Percentiles rank a stretch among this genome's conserved stretches.
Conservation (phyloP, 1,140 invertebrate species). For the Macrotrachela quadricornifera region DNA sequence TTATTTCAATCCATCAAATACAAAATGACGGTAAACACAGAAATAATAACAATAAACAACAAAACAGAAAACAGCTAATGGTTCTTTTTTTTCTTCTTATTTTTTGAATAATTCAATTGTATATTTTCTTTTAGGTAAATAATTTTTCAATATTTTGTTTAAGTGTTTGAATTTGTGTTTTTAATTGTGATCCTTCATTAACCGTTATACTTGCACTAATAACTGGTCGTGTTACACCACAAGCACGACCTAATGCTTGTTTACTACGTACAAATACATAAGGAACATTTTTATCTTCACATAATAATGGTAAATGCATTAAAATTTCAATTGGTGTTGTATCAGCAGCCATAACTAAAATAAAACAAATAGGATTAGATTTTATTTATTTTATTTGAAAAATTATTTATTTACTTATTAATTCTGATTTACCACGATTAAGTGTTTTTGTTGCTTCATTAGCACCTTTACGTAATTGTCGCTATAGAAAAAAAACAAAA, state of each 20-base stretch:
- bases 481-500: too few relatives aligned
- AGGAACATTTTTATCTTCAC: slow-evolving; percentile 98
- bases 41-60: too few relatives aligned
- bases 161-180: slow-evolving; percentile 70
- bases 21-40: too few relatives aligned
- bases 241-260: slow-evolving; percentile 83
- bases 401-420: slow-evolving; percentile 39
- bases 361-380: too few relatives aligned
- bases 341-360: slow-evolving; percentile 87
- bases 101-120: too few relatives aligned
- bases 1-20: too few relatives aligned
- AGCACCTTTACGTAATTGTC: slow-evolving; percentile 84
- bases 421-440: slow-evolving; percentile 72
- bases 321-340: slow-evolving; percentile 90
- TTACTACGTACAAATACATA: slow-evolving; percentile 96
- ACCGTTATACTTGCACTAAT: slow-evolving; percentile 74
- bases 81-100: too few relatives aligned
- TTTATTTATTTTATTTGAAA: too few relatives aligned
- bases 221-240: slow-evolving; percentile 88
- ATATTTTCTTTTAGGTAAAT: slow-evolving; percentile 43
- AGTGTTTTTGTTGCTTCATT: slow-evolving; percentile 94
- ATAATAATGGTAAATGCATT: slow-evolving; percentile 80
- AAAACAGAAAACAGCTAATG: too few relatives aligned
- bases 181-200: slow-evolving; percentile 89
- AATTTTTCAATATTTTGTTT: slow-evolving; percentile 86